Base-by-base conservation (phyloP, 2,888 invertebrate species). In the Ormyrus rosae region DNA sequence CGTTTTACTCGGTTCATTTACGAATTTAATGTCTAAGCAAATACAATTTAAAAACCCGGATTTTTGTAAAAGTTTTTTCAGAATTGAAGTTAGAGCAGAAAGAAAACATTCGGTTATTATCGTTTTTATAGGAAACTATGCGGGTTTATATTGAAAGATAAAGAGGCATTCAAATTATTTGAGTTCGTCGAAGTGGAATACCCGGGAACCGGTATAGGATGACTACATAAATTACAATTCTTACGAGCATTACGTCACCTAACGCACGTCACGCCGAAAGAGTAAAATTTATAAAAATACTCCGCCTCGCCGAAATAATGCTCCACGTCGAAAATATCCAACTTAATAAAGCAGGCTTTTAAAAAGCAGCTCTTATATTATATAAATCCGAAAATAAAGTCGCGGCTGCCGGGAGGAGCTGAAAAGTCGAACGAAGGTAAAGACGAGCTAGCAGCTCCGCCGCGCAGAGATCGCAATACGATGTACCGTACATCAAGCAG, bases 401-500 rank as follows among this genome's bases (percentile, higher is more conserved):
- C 34, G 34, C 34, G 34, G 34, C 34, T 4, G 34, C 34, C 3
- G 3, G 34, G 4, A 4, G 34, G 34, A 34, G 34, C 34, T 34
- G 34, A 34, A 34, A 34, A 34, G 61, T 61, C 34, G 45, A 68
- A 55, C 11, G 45, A 6, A 46, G 45, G 58, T 8, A 10, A 10
- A n/a, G 0, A 5, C 7, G 4, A 34, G 34, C 4, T 34, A 34
- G 34, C 34, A 11, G 56, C 13, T 45, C n/a, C 10, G 46, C 34
- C 9, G 10, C 7, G n/a, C 48, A 60, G 56, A 45, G 56, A 45
- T 74, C 13, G 77, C 83, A 84, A 82, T 83, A 83, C 83, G 82
- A 85, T 85, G 87, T 88, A 88, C 88, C 87, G 88, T 88, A 87
- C 85, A 84, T 87, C 86, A 82, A 82, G 86, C 84, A 83, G 82